phyloP scores from a whole-genome alignment of 1,140 invertebrate genomes.

The Asobara japonica region DNA sequence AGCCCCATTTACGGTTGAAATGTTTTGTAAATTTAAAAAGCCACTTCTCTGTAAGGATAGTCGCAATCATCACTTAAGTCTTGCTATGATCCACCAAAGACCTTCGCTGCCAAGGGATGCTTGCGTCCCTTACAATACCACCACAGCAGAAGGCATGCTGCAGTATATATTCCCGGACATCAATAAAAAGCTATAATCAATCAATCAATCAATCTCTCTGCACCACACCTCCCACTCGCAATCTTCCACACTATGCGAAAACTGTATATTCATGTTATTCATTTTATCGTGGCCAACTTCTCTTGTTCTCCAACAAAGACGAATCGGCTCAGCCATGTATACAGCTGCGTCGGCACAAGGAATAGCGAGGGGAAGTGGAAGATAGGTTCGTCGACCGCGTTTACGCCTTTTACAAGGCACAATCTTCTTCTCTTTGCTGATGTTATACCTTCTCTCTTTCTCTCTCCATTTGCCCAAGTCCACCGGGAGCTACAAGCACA shows the following conservation, averaged over 20 bases:
- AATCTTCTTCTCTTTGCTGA: slow-evolving; percentile 3
- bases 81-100: too few species aligned
- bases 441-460: slow-evolving; percentile 1
- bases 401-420: slow-evolving; percentile 34
- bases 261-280: slow-evolving; percentile 18
- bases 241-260: neutral
- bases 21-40: too few species aligned
- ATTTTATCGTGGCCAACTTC: slow-evolving; percentile 17
- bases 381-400: slow-evolving; percentile 36
- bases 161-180: too few species aligned
- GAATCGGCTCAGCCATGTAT: slow-evolving; percentile 14
- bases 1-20: too few species aligned
- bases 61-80: too few species aligned
- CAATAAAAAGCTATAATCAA: too few species aligned
- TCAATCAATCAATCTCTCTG: neutral
- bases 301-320: slow-evolving; percentile 22
- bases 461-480: slow-evolving; percentile 18
- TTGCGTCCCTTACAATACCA: too few species aligned
- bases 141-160: too few species aligned
- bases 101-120: too few species aligned
- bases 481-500: slow-evolving; percentile 21
- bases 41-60: too few species aligned
- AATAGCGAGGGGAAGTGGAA: slow-evolving; percentile 18
- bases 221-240: neutral
- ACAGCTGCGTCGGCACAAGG: slow-evolving; percentile 4